These are phyloP conservation scores for Drosophila subpulchrella DNA, from an alignment of 1,140 invertebrate genomes.

Conservation along the genomic window DNA sequence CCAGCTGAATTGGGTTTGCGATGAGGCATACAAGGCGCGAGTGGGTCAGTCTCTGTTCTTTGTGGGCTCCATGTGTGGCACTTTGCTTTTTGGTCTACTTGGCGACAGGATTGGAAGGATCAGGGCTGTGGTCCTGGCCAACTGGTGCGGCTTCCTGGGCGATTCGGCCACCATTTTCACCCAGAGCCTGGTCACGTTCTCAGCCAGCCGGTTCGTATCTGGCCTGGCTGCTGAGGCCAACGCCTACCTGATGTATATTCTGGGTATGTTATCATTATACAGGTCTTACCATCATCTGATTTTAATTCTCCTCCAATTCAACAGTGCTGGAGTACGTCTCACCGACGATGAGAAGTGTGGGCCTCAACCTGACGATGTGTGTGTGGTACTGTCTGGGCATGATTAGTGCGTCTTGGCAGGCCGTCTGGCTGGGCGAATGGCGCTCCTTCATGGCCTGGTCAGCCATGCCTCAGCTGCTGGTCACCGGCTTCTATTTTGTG, in stretches of 20 bases:
- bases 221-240: slow-evolving; percentile 86
- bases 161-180: slow-evolving; percentile 85
- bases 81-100: slow-evolving; percentile 85
- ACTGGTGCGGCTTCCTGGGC: slow-evolving; percentile 85
- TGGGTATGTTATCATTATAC: slow-evolving; percentile 78
- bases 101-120: slow-evolving; percentile 86
- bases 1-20: slow-evolving; percentile 87
- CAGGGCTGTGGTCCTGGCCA: slow-evolving; percentile 85
- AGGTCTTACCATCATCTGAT: not conserved
- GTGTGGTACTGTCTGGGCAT: slow-evolving; percentile 86
- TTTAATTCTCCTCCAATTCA: slow-evolving; percentile 49
- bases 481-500: slow-evolving; percentile 84
- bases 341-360: slow-evolving; percentile 85
- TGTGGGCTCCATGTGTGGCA: slow-evolving; percentile 86
- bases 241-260: slow-evolving; percentile 87
- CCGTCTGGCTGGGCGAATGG: slow-evolving; percentile 85
- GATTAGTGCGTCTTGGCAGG: slow-evolving; percentile 86
- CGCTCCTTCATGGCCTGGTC: slow-evolving; percentile 84
- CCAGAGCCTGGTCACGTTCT: slow-evolving; percentile 83
- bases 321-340: slow-evolving; percentile 86
- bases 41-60: slow-evolving; percentile 87
- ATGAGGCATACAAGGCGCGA: slow-evolving; percentile 86
- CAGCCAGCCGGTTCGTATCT: slow-evolving; percentile 85
- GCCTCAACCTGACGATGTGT: slow-evolving; percentile 86
- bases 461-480: slow-evolving; percentile 84